Evolutionary conservation across 2,888 invertebrate genomes (phyloP).

Genomic region (Anthrax anthrax): DNA sequence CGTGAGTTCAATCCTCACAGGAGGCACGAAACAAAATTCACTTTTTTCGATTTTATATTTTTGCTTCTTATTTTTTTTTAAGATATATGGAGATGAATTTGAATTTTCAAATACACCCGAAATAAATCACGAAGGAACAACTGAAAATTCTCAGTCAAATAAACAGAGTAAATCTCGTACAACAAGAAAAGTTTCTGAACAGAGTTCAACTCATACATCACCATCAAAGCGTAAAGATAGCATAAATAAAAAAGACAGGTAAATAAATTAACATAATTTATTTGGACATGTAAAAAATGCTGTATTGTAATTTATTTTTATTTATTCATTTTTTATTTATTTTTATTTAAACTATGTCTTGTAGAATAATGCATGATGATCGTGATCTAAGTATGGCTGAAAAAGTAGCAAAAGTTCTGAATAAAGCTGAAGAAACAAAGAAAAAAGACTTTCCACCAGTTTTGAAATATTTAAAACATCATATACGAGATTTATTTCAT

Average conservation of each 20-base stretch:
- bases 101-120: conserved; percentile 47
- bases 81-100: conserved; percentile 80
- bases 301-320: background rate
- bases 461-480: conserved; percentile 63
- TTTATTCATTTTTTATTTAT: too few relatives aligned
- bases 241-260: conserved; percentile 53
- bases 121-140: conserved; percentile 37
- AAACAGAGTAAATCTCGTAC: conserved; percentile 31
- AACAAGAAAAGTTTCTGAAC: conserved; percentile 64
- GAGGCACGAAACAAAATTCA: conserved; percentile 7
- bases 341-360: background rate
- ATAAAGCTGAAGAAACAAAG: conserved; percentile 34
- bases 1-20: conserved; percentile 15
- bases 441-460: conserved; percentile 52
- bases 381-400: conserved; percentile 30
- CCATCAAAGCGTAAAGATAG: conserved; percentile 67
- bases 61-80: conserved; percentile 12
- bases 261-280: conserved; percentile 7
- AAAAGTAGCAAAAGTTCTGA: conserved; percentile 26
- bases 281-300: background rate
- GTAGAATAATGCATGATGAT: conserved; percentile 22
- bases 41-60: background rate
- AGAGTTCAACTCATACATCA: conserved; percentile 62
- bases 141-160: conserved; percentile 34
- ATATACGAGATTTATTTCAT: conserved; percentile 79